These are phyloP conservation scores for Scatophagus argus DNA, from an alignment of 2,113 vertebrate species.

Conservation along the genomic window DNA sequence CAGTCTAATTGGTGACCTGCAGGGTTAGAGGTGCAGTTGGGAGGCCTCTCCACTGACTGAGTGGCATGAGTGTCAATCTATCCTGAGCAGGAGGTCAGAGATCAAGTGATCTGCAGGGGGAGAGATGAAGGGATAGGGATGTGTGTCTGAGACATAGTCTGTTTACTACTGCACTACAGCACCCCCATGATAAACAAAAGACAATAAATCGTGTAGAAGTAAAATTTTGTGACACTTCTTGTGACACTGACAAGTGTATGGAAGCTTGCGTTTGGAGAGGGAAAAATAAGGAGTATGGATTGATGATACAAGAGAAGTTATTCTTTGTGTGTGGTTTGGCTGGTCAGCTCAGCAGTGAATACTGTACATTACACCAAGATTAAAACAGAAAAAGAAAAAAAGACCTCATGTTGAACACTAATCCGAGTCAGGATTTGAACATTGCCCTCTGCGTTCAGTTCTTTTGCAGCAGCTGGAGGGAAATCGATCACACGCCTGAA, in stretches of 20 bases:
- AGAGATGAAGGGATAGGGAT: slow-evolving; percentile 64
- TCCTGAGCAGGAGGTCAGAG: slow-evolving; percentile 76
- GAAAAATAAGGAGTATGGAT: slow-evolving; percentile 32
- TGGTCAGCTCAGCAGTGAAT: slow-evolving; percentile 37
- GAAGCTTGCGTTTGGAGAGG: not conserved
- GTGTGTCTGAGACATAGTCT: slow-evolving; percentile 68
- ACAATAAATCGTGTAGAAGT: not conserved
- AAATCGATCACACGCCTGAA: slow-evolving; percentile 90
- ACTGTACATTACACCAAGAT: slow-evolving; percentile 6
- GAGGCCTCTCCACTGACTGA: slow-evolving; percentile 72
- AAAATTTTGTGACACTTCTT: not conserved
- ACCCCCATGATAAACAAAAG: not conserved
- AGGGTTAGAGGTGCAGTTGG: slow-evolving; percentile 72
- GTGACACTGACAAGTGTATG: not conserved
- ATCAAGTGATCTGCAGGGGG: slow-evolving; percentile 64
- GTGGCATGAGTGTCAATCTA: slow-evolving; percentile 75
- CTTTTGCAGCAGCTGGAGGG: slow-evolving; percentile 87
- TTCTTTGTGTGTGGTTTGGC: slow-evolving; percentile 33
- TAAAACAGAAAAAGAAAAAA: slow-evolving; percentile 38
- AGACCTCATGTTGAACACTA: slow-evolving; percentile 54
- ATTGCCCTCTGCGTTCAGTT: slow-evolving; percentile 60
- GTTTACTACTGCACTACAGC: slow-evolving; percentile 38
- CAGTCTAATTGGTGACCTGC: slow-evolving; percentile 81
- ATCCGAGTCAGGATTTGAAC: slow-evolving; percentile 64
- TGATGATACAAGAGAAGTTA: slow-evolving; percentile 7